These are phyloP conservation scores for Cyprinodon tularosa DNA, from an alignment of 2,113 vertebrate genomes.

Conservation along the genomic window DNA sequence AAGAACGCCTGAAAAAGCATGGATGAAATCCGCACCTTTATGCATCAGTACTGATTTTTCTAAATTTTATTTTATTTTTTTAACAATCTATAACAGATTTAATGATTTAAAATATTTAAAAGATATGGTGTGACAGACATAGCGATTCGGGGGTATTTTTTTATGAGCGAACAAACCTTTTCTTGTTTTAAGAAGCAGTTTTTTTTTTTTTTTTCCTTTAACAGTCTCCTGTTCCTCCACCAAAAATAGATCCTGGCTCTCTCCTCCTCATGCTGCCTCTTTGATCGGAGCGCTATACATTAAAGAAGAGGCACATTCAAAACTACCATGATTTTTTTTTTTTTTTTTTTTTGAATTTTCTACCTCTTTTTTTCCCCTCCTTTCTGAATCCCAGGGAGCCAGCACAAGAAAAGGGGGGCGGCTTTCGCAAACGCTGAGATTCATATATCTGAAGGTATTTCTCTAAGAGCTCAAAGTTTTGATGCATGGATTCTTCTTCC, in stretches of 20 bases:
- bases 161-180: not conserved
- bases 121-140: too few species aligned
- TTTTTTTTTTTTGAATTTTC: constrained; percentile 64
- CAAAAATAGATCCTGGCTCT: constrained; percentile 16
- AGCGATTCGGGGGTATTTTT: too few species aligned
- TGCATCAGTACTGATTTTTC: too few species aligned
- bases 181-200: constrained; percentile 7
- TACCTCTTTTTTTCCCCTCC: constrained; percentile 51
- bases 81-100: too few species aligned
- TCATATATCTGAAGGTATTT: constrained; percentile 80
- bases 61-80: too few species aligned
- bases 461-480: constrained; percentile 53
- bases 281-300: constrained; percentile 22
- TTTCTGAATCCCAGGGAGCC: constrained; percentile 71
- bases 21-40: too few species aligned
- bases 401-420: constrained; percentile 77
- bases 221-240: constrained; percentile 9
- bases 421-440: constrained; percentile 75
- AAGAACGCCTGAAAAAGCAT: too few species aligned
- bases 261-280: constrained; percentile 29
- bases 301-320: constrained; percentile 28
- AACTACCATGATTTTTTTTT: constrained; percentile 21
- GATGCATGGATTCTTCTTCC: constrained; percentile 67
- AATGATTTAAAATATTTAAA: too few species aligned
- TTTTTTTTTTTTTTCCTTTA: not conserved